phyloP scores from a whole-genome alignment of 2,113 vertebrate genomes.

The Anolis sagrei region DNA sequence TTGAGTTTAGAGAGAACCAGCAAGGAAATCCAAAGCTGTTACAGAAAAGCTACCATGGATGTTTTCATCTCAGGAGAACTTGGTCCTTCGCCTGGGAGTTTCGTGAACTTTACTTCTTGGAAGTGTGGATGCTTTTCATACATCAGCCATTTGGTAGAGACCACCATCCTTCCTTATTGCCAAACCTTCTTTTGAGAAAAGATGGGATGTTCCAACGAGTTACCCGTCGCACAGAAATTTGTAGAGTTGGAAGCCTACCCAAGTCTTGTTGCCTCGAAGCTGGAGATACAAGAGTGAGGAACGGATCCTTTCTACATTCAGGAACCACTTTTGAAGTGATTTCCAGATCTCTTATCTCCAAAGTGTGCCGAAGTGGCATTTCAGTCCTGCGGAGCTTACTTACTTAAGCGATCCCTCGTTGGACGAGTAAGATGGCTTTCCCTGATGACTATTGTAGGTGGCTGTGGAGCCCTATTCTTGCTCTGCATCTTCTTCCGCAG shows the following conservation, averaged over 20 bases:
- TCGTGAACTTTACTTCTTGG: no score
- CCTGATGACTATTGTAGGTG: no score
- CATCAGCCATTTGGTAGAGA: no score
- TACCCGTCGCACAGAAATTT: not conserved
- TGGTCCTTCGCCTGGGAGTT: not conserved
- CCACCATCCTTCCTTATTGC: no score
- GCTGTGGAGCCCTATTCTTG: no score
- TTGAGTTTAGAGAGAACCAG: no score
- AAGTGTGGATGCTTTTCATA: no score
- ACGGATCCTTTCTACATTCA: not conserved
- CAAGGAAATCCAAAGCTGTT: not conserved
- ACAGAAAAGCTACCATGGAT: not conserved
- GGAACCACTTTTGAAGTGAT: not conserved
- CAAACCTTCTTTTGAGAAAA: no score
- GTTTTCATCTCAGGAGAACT: not conserved
- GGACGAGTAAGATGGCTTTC: no score
- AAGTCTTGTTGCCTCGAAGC: not conserved
- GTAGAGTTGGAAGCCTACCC: not conserved
- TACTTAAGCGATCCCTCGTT: no score
- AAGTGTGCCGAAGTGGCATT: not conserved
- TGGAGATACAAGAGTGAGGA: not conserved
- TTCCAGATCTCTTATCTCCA: not conserved
- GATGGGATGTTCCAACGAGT: no score
- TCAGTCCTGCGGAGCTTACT: not conserved
- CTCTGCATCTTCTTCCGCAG: no score